Conservation (phyloP, 2,888 invertebrate species). For the Lasioglossum calceatum region DNA sequence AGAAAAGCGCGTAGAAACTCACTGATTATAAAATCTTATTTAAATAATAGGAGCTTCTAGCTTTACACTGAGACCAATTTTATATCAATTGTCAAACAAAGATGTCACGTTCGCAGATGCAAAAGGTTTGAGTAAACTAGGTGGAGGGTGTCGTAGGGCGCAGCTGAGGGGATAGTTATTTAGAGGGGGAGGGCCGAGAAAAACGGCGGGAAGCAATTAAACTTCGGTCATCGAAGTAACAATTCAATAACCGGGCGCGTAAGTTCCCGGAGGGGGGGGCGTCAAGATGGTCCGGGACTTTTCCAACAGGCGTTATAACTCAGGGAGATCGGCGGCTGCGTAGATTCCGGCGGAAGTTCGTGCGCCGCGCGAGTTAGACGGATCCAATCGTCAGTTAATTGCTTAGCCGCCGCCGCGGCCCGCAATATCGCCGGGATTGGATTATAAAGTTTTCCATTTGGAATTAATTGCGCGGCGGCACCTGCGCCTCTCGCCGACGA, state of each 20-base stretch:
- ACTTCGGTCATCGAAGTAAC: constrained; percentile 10
- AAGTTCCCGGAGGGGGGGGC: not conserved
- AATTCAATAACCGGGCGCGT: constrained; percentile 7
- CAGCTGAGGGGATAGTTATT: not conserved
- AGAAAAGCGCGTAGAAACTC: not conserved
- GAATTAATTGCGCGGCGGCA: constrained; percentile 73
- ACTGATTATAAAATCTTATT: not conserved
- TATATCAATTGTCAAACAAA: not conserved
- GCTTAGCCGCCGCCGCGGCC: constrained; percentile 72
- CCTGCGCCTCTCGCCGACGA: constrained; percentile 56
- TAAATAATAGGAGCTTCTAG: not conserved
- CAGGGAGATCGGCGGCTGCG: constrained; percentile 35
- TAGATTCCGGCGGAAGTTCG: constrained; percentile 47
- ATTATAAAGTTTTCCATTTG: constrained; percentile 76
- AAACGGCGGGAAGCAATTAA: constrained; percentile 22
- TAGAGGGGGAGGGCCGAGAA: not conserved
- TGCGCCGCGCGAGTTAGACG: constrained; percentile 64
- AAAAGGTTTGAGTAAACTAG: not conserved
- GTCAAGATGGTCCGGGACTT: constrained; percentile 7
- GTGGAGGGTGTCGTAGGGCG: not conserved
- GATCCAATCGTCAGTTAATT: constrained; percentile 81
- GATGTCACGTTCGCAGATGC: not conserved
- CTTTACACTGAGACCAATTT: not conserved
- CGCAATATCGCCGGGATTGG: constrained; percentile 75
- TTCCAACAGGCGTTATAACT: constrained; percentile 24